A percentile compares a stretch with the other conserved stretches of the same genome.
phyloP scores from a whole-genome alignment of 2,113 vertebrate species.

The Struthio camelus region DNA sequence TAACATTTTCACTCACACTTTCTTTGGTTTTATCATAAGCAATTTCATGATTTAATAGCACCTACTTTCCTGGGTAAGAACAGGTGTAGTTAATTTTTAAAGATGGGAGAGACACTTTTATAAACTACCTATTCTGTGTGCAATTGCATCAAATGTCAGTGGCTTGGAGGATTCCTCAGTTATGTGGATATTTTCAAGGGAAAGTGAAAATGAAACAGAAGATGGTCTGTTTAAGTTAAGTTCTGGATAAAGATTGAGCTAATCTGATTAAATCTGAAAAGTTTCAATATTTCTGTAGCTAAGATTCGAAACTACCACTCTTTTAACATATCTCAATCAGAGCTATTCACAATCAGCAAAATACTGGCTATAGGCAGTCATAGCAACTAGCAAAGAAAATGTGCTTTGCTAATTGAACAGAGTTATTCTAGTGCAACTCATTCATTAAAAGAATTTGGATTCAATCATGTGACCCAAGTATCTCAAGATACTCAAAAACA shows the following conservation, averaged over 20 bases:
- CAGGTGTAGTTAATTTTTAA: not conserved
- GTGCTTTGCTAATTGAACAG: not conserved
- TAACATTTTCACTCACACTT: conserved; percentile 62
- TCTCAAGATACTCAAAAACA: not conserved
- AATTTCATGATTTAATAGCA: conserved; percentile 39
- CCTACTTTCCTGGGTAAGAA: conserved; percentile 19
- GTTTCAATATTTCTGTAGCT: not conserved
- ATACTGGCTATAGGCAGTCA: not conserved
- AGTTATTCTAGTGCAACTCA: not conserved
- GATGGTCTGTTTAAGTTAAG: not conserved
- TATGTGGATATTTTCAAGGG: fast-evolving
- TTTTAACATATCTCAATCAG: not conserved
- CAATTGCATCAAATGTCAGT: not conserved
- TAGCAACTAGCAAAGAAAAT: not conserved
- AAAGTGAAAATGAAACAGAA: not conserved
- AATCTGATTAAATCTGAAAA: not conserved
- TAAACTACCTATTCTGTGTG: not conserved
- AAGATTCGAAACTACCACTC: not conserved
- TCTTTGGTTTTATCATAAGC: conserved; percentile 50
- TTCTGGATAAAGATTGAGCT: not conserved
- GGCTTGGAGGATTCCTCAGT: not conserved
- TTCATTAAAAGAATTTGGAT: not conserved
- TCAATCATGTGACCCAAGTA: not conserved
- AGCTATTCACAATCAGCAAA: not conserved
- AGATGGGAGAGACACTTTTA: not conserved